Percentiles rank a stretch among this genome's conserved stretches.
Evolutionary conservation across 2,888 invertebrate species (phyloP).

Genomic region (Leptogaster cylindrica): DNA sequence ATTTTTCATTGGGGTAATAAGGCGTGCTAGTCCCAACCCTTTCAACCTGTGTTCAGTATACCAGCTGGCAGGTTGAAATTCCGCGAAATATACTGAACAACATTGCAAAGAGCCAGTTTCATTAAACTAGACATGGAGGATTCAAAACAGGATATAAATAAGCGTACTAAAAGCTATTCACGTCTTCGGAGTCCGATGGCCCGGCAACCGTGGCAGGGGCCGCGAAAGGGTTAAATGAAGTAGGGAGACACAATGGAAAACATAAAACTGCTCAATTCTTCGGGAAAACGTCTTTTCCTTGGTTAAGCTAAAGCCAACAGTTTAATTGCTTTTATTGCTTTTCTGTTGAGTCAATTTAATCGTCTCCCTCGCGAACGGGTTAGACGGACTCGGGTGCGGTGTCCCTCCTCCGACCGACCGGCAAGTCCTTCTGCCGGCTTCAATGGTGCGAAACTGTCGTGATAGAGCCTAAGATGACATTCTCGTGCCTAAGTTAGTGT

Average conservation of each 20-base stretch:
- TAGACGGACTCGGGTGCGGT: neutral
- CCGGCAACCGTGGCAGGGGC: no score
- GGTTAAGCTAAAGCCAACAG: constrained; percentile 43
- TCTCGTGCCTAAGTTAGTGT: constrained; percentile 45
- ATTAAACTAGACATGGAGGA: constrained; percentile 41
- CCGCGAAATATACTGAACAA: neutral
- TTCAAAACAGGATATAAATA: constrained; percentile 45
- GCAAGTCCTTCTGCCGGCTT: neutral
- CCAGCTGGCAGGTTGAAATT: constrained; percentile 29
- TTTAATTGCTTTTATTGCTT: constrained; percentile 48
- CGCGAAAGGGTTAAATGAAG: constrained; percentile 34
- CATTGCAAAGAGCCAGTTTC: constrained; percentile 21
- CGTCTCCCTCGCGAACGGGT: constrained; percentile 18
- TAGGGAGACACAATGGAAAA: constrained; percentile 37
- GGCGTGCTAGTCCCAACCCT: constrained; percentile 11
- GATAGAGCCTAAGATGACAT: constrained; percentile 32
- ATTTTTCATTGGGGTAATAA: constrained; percentile 44
- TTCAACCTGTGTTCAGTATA: neutral
- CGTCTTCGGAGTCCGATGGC: constrained; percentile 14
- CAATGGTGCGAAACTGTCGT: constrained; percentile 38
- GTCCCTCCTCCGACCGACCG: neutral
- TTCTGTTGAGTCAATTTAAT: constrained; percentile 46
- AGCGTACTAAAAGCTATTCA: constrained; percentile 38
- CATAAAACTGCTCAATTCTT: constrained; percentile 44
- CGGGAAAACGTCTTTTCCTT: constrained; percentile 38